These are phyloP conservation scores for Telenomus remus DNA, from an alignment of 1,140 invertebrate species.

Conservation along the genomic window DNA sequence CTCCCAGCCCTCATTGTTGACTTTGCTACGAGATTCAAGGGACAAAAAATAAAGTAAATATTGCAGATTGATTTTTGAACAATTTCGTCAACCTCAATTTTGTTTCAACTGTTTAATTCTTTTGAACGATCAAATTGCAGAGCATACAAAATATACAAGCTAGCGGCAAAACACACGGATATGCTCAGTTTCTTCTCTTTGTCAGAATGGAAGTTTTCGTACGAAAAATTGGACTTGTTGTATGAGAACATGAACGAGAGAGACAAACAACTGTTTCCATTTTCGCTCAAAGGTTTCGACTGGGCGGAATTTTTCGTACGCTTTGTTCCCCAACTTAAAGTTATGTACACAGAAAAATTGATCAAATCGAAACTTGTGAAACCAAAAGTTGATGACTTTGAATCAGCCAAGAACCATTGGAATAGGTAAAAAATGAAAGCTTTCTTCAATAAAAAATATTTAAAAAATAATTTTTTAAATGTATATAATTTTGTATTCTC, in stretches of 20 bases:
- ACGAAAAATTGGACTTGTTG: neutral
- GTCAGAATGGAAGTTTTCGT: constrained; percentile 38
- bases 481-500: no score
- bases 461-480: no score
- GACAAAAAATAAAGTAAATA: constrained; percentile 79
- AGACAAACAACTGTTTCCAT: constrained; percentile 46
- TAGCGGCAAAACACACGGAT: constrained; percentile 12
- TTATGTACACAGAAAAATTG: neutral
- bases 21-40: constrained; percentile 74
- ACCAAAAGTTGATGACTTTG: constrained; percentile 1
- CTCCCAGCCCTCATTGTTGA: constrained; percentile 80
- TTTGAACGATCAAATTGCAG: no score
- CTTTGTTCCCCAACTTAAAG: neutral
- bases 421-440: constrained; percentile 5
- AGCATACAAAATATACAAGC: constrained; percentile 24
- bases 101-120: no score
- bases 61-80: no score
- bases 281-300: constrained; percentile 15
- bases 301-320: constrained; percentile 21
- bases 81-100: no score
- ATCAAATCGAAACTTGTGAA: neutral
- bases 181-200: constrained; percentile 29
- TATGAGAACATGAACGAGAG: constrained; percentile 21
- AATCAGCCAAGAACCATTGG: constrained; percentile 8
- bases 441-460: no score